Evolutionary conservation across 2,888 invertebrate genomes (phyloP).

Genomic region (Pyrrhia umbra): DNA sequence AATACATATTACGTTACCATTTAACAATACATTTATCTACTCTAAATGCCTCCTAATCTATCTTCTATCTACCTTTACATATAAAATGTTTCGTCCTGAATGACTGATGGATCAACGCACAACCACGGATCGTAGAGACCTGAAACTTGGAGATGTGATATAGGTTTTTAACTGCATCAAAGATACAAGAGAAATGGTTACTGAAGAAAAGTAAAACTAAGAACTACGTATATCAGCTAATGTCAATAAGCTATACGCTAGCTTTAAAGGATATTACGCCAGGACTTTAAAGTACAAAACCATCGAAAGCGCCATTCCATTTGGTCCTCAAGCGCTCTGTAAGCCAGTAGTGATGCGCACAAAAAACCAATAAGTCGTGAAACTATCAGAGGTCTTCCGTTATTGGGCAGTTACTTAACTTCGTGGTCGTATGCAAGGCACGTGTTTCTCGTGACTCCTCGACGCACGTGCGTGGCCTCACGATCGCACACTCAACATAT

Average conservation of each 20-base stretch:
- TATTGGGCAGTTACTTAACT: slow-evolving; percentile 71
- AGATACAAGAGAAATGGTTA: no score
- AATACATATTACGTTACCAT: no score
- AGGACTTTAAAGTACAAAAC: slow-evolving; percentile 67
- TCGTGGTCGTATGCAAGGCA: slow-evolving; percentile 72
- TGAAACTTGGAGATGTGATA: no score
- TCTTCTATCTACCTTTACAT: no score
- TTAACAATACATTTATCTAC: no score
- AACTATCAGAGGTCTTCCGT: slow-evolving; percentile 67
- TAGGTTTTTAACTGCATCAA: no score
- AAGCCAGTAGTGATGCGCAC: slow-evolving; percentile 37
- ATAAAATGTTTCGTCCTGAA: no score
- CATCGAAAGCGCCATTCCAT: slow-evolving; percentile 65
- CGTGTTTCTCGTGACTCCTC: slow-evolving; percentile 79
- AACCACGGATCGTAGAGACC: no score
- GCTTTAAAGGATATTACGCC: slow-evolving; percentile 64
- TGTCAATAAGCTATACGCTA: slow-evolving; percentile 52
- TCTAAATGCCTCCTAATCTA: no score
- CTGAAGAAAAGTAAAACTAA: no score
- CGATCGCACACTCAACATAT: slow-evolving; percentile 70
- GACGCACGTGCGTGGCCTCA: slow-evolving; percentile 78
- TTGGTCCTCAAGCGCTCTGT: slow-evolving; percentile 57
- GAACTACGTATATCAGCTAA: no score
- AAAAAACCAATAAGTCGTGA: slow-evolving; percentile 49
- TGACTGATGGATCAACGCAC: no score